Base-by-base conservation (phyloP, 2,888 invertebrate genomes). In the Zygaena filipendulae region DNA sequence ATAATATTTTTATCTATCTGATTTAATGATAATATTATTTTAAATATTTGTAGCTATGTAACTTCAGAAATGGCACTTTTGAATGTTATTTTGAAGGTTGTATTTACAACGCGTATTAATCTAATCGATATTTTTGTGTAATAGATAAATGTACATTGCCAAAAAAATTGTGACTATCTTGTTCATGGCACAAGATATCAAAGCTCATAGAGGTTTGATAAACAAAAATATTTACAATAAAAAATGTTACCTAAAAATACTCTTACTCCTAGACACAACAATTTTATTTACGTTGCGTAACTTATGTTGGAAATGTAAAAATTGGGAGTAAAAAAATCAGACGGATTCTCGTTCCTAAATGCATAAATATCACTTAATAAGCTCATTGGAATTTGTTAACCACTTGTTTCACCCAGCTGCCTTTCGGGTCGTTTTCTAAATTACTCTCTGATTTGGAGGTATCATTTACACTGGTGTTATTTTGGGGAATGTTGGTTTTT, bases 321-420 rank as follows among this genome's bases (percentile, higher is more conserved):
- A 56, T 38, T 36, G 43, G 49, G 58, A 59, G 62, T 66, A 61
- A 27, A 62, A 63, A 63, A 59, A 39, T n/a, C 49, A 64, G 62
- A 68, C 64, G 58, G 61, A 62, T 46, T 59, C 34, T 35, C 48
- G 44, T 46, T n/a, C n/a, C n/a, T 66, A 71, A 72, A 70, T 74
- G 67, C 66, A 62, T 46, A 47, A 20, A 24, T 54, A 58, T 55
- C 58, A 60, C 55, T 48, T 16, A 35, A 25, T 43, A 53, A 59
- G 45, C 47, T 72, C 53, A 85, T 80, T 89, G 88, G 52, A 89
- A 84, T 72, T 87, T 84, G 42, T 86, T 87, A 8, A 88, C 87
- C 47, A 90, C 86, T 47, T 88, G 86, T 49, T 86, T 87, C 0
- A 90, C 90, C 89, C 89, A 90, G 45, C 81, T 80, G 14, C 85